These are phyloP conservation scores for Hirundo rustica DNA, from an alignment of 2,797 vertebrate species.

Conservation along the genomic window DNA sequence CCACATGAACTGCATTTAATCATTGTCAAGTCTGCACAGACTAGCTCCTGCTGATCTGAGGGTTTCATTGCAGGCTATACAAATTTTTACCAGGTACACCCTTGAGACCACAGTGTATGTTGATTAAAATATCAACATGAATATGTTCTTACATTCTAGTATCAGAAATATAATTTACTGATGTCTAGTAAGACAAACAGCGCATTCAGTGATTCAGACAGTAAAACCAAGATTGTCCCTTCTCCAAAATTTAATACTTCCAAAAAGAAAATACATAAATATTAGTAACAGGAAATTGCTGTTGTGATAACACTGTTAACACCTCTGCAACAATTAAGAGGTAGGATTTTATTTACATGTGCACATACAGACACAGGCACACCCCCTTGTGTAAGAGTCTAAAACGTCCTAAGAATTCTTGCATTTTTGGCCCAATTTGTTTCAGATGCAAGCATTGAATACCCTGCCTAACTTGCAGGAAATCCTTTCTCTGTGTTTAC, in stretches of 20 bases:
- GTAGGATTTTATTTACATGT: background rate
- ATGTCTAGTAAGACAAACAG: background rate
- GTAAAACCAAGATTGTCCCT: background rate
- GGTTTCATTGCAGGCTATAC: background rate
- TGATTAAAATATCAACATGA: background rate
- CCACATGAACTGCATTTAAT: background rate
- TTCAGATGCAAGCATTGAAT: constrained; percentile 3
- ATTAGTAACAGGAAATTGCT: background rate
- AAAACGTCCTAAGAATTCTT: background rate
- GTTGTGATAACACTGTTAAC: background rate
- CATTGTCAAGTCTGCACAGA: background rate
- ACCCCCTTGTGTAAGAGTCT: background rate
- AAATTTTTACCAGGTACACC: background rate
- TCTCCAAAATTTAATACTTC: background rate
- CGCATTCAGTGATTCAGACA: background rate
- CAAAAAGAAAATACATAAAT: background rate
- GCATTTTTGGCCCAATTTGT: background rate
- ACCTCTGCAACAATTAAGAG: background rate
- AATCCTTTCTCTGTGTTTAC: constrained; percentile 59
- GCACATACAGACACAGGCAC: background rate
- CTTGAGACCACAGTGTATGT: background rate
- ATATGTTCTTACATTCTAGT: background rate
- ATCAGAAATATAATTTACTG: background rate
- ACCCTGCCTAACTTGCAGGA: constrained; percentile 41
- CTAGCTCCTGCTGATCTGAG: background rate